Base-by-base conservation (phyloP, 2,888 invertebrate genomes). In the Odontocolon sp. region DNA sequence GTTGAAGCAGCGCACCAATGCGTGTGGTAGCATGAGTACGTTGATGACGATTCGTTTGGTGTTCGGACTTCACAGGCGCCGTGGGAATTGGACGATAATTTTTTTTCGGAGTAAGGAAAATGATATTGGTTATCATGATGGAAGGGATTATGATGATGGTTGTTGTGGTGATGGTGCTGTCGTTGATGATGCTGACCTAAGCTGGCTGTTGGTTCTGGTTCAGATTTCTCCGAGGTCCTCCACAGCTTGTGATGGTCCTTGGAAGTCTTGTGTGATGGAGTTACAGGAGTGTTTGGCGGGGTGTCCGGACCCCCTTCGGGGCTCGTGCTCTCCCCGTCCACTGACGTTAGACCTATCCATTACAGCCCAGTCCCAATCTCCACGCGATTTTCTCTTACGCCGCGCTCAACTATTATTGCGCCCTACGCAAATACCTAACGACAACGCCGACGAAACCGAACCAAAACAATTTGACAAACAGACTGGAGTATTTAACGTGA, bases 151-250 rank as follows among this genome's bases (percentile, higher is more conserved):
- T 91, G 85, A 91, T 92, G 84, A 66, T 84, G 78, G 82, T 91
- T 92, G 76, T 91, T 82, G 57, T 77, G 72, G 52, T 80, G 76
- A 47, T 83, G 84, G 73, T 87, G 84, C 82, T 86, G 87, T 79
- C 78, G 85, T 92, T 92, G 84, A 81, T 91, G 85, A 92, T 92
- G 87, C 85, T 87, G 87, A 90, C 89, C 89, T 89, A 90, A 85
- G 86, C 86, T 87, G 86, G 86, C 79, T 83, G 87, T 84, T 74
- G 85, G 84, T 68, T 86, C 87, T 82, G 84, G 79, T 75, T 89
- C 88, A 74, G 82, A 84, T 82, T 80, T 85, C 72, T 87, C 87
- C 86, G 82, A 79, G 70, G 87, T 87, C 87, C 80, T 88, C 89
- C 89, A 87, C 77, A 86, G 88, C 84, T 80, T 85, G 81, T 86